Conservation (phyloP, 2,113 vertebrate species). For the Bos indicus region DNA sequence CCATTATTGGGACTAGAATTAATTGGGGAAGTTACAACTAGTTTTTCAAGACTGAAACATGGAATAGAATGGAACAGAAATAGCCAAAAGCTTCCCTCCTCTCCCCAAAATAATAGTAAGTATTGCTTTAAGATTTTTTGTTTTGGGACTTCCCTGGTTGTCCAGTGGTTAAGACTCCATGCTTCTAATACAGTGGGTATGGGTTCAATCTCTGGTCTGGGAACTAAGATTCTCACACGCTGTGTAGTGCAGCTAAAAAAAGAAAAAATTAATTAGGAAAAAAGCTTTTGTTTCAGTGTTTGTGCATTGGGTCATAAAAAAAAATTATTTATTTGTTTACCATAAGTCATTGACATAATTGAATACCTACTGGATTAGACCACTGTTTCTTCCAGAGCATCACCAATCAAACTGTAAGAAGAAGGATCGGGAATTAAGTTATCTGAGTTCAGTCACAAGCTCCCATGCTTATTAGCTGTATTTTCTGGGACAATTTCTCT, state of each 20-base stretch:
- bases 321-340: not conserved
- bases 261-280: not conserved
- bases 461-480: not conserved
- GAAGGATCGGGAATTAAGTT: not conserved
- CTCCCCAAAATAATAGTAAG: not conserved
- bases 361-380: not conserved
- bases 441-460: not conserved
- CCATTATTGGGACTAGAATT: not conserved
- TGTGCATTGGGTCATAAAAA: not conserved
- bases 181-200: not conserved
- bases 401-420: not conserved
- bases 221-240: not conserved
- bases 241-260: not conserved
- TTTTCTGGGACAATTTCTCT: not conserved
- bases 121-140: not conserved
- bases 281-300: not conserved
- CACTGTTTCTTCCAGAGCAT: not conserved
- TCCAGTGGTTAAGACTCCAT: not conserved
- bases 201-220: not conserved
- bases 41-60: not conserved
- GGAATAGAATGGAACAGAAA: not conserved
- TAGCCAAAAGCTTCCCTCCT: not conserved
- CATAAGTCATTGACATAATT: not conserved
- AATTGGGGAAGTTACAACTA: not conserved
- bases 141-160: not conserved